Conservation (phyloP, 23 tunicate species). For the Ciona savignyi region DNA sequence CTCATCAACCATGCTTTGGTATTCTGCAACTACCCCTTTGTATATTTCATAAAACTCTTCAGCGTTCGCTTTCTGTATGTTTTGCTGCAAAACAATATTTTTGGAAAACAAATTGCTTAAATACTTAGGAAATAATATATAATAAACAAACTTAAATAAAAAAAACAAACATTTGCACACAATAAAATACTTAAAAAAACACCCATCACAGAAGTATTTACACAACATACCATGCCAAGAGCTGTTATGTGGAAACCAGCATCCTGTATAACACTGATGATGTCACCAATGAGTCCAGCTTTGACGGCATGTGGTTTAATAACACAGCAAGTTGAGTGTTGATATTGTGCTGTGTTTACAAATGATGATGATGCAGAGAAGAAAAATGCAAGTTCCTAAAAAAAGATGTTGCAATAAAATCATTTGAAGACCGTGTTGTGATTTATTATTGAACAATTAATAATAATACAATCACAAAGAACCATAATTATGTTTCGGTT, state of each 20-base stretch:
- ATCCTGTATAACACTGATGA: conserved; percentile 62
- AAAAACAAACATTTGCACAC: no score
- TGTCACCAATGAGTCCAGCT: conserved; percentile 67
- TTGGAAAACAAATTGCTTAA: not conserved
- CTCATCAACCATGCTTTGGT: conserved; percentile 77
- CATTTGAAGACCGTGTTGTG: no score
- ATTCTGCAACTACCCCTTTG: conserved; percentile 93
- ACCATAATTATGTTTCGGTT: no score
- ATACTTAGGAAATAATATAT: not conserved
- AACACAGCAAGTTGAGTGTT: conserved; percentile 78
- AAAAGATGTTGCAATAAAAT: no score
- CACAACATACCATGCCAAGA: conserved; percentile 66
- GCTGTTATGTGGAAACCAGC: conserved; percentile 68
- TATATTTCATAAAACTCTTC: conserved; percentile 96
- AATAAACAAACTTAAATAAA: no score
- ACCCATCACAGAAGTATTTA: no score
- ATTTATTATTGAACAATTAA: no score
- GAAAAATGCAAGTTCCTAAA: conserved; percentile 83
- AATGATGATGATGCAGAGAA: conserved; percentile 36
- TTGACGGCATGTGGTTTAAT: conserved; percentile 90
- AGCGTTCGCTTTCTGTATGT: conserved; percentile 81
- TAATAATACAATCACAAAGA: no score
- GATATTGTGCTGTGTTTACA: conserved; percentile 38
- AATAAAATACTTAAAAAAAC: no score
- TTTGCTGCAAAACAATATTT: conserved; percentile 40